Base-by-base conservation (phyloP, 2,888 invertebrate genomes). In the Ephialtes manifestator region DNA sequence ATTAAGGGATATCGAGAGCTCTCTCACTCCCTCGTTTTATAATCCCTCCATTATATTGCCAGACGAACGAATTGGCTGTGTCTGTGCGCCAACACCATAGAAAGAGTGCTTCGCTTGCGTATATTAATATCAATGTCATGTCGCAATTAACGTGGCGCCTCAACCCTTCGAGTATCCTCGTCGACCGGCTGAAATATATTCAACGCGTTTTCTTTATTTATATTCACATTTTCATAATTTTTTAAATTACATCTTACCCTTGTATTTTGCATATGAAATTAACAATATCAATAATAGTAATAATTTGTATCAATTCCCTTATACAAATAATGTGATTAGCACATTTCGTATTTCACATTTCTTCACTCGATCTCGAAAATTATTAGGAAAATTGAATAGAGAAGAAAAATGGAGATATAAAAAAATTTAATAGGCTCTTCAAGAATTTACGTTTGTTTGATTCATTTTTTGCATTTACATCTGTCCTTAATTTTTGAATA, bases 51-150 rank as follows among this genome's bases (percentile, higher is more conserved):
- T 80, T 80, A 83, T 80, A 76, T 71, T 20, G 55, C 43, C 51
- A 28, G 71, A 20, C 20, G n/a, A 75, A 55, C 75, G 55, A 63
- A 83, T 79, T 63, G 71, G 75, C 55, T 39, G 71, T 71, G 53
- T 28, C n/a, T 28, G 43, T 28, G 13, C 1, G 39, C 31, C 5
- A 31, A 18, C 53, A 10, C n/a, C 53, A 53, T 18, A 24, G 15
- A 43, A 18, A 24, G 18, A 43, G 43, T 28, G 31, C 70, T 24
- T 24, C 72, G 68, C 70, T 79, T 20, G 48, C 74, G 70, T 46
- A 35, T 31, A 71, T 83, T 79, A 79, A 83, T 83, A 79, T 75
- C 83, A 79, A 80, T 65, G 75, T 80, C 65, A 39, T 79, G 39
- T 83, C 75, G 83, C 67, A 83, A 83, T 83, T 83, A 78, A 70